Conservation (phyloP, 2,113 vertebrate species). For the Clinocottus analis region DNA sequence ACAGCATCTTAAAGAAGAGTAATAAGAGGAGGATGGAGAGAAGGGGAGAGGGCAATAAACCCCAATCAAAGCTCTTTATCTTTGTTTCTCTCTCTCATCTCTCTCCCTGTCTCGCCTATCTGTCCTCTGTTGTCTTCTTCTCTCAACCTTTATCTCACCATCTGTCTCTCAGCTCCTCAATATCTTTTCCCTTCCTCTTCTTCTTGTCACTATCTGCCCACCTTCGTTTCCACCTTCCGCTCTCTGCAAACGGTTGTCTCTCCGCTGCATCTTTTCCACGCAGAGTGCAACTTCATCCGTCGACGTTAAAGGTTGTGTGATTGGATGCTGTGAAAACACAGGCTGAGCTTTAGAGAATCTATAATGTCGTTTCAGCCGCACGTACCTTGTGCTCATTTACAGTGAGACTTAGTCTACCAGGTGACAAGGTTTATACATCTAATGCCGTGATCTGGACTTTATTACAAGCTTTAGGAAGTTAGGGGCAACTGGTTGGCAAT, state of each 20-base stretch:
- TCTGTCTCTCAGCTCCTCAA: constrained; percentile 55
- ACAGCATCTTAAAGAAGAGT: constrained; percentile 32
- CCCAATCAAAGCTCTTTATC: constrained; percentile 69
- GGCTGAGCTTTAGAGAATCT: constrained; percentile 2
- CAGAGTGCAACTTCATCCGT: constrained; percentile 36
- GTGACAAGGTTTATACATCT: background rate
- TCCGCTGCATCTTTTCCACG: constrained; percentile 5
- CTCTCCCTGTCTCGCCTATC: constrained; percentile 48
- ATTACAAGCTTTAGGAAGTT: no score
- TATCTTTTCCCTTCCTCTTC: constrained; percentile 32
- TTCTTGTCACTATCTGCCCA: constrained; percentile 51
- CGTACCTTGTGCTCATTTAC: constrained; percentile 8
- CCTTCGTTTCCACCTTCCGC: constrained; percentile 46
- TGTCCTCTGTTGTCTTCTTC: constrained; percentile 49
- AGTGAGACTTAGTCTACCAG: constrained; percentile 1
- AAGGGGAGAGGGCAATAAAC: constrained; percentile 39
- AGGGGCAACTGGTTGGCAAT: no score
- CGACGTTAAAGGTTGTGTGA: constrained; percentile 23
- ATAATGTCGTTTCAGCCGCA: constrained; percentile 13
- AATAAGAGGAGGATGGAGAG: constrained; percentile 28
- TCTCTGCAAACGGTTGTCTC: constrained; percentile 23
- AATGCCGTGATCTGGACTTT: constrained; percentile 15
- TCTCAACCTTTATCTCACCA: constrained; percentile 45
- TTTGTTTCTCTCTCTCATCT: constrained; percentile 52
- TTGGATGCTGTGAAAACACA: constrained; percentile 10